Evolutionary conservation across 2,888 invertebrate genomes (phyloP).

Genomic region (Eupithecia vulgata): DNA sequence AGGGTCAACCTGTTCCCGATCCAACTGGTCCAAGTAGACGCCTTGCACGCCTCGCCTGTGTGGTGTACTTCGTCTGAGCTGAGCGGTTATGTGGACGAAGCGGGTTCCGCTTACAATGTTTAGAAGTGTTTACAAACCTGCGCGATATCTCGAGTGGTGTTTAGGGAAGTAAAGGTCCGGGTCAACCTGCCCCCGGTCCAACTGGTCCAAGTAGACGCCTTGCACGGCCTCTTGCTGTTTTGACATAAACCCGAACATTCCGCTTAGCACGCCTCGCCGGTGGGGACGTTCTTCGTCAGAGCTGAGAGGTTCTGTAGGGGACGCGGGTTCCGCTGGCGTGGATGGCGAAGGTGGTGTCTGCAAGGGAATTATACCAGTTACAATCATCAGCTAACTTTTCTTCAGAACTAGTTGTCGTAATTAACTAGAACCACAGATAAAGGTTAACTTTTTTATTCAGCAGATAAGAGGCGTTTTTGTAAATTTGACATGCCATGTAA

Average conservation of each 20-base stretch:
- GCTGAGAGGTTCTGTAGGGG: conserved; percentile 74
- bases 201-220: conserved; percentile 96
- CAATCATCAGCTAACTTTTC: neutral
- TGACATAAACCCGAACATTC: conserved; percentile 96
- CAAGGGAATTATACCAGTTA: neutral
- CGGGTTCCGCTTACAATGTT: conserved; percentile 55
- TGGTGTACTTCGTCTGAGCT: conserved; percentile 81
- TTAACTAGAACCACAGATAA: neutral
- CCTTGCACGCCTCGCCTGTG: conserved; percentile 89
- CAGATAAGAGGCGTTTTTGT: no score
- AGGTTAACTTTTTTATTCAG: no score
- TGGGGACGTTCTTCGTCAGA: conserved; percentile 80
- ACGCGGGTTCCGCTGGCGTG: conserved; percentile 63
- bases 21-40: conserved; percentile 95
- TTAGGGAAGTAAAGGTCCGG: conserved; percentile 97
- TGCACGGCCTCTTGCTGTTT: conserved; percentile 62
- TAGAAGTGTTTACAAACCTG: conserved; percentile 58
- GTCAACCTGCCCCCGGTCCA: conserved; percentile 94
- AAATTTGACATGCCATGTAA: no score
- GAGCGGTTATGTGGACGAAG: conserved; percentile 72
- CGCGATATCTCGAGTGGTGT: conserved; percentile 83
- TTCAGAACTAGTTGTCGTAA: no score
- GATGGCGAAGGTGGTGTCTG: conserved; percentile 55
- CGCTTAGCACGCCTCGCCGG: conserved; percentile 90
- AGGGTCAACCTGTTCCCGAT: conserved; percentile 94